Evolutionary conservation across 2,113 vertebrate genomes (phyloP).

Genomic region (Climacteris rufus): DNA sequence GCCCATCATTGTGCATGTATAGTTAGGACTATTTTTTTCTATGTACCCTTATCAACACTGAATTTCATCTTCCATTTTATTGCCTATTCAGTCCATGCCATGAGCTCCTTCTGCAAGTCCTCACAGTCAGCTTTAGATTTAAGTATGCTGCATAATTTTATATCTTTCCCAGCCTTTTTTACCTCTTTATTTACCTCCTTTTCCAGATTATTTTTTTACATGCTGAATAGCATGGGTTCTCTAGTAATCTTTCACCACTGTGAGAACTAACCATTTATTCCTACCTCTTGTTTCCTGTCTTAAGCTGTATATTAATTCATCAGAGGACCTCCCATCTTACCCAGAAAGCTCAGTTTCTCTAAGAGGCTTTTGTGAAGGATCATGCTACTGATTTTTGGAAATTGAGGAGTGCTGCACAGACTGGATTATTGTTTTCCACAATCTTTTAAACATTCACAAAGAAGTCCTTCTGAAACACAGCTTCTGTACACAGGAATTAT

Average conservation of each 20-base stretch:
- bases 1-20: not conserved
- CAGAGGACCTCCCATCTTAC: not conserved
- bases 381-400: not conserved
- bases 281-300: not conserved
- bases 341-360: not conserved
- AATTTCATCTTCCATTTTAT: slow-evolving; percentile 50
- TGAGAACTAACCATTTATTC: not conserved
- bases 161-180: not conserved
- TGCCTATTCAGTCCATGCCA: not conserved
- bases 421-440: not conserved
- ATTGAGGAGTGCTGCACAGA: not conserved
- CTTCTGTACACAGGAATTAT: not conserved
- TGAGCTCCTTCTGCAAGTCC: not conserved
- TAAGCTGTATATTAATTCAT: not conserved
- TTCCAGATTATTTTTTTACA: not conserved
- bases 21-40: slow-evolving; percentile 27
- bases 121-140: not conserved
- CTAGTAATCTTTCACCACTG: not conserved
- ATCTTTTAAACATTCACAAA: not conserved
- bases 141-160: slow-evolving; percentile 10
- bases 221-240: not conserved
- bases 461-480: not conserved
- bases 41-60: not conserved
- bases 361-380: not conserved
- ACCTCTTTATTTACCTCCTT: not conserved